Evolutionary conservation across 2,113 vertebrate genomes (phyloP), one percentile per base, ranked within the genome.

Genomic region (Salvator merianae): DNA sequence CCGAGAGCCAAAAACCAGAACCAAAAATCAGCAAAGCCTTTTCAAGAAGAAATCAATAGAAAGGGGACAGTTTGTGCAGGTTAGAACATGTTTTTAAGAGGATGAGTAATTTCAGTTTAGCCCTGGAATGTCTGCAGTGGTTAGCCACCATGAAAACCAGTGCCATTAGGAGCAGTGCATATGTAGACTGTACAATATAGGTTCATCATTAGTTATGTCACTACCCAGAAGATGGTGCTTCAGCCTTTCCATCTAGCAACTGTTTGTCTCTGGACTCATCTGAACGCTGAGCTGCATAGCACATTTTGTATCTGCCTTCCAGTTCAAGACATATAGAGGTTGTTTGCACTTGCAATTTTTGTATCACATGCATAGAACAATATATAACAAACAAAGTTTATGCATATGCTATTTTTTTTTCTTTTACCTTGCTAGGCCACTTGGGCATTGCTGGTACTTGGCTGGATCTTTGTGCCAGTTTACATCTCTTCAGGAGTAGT

Each of bases 391-490:
- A 55, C 62, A 76, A 66, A n/a, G 12, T 22, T 12, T 43, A 7
- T 28, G 9, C 30, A 79, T 7, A 13, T 3, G 83, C 82, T 87
- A 3, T 76, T 77, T 82, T 8, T 76, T 76, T 50, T 69, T 40
- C 40, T 88, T 92, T 81, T 84, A 88, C 84, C 34, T 68, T 81
- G 24, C 71, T 90, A 99, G 98, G 97, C 98, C 79, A 94, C 95
- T 0, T 98, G 97, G 97, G 94, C 97, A 5, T 96, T 99, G 53
- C 86, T 99, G 90, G 97, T 97, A 73, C 97, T 99, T 0, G 98
- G 98, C 40, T 99, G 98, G 98, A 93, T 99, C 75, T 99, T 99
- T 7, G 94, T 98, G 16, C 98, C 98, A 0, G 97, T 99, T 86
- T 99, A 98, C 91, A 97, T 98, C 0, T 90, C 97, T 59, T 95